phyloP scores from a whole-genome alignment of 2,888 invertebrate species.

The Lapara coniferarum region DNA sequence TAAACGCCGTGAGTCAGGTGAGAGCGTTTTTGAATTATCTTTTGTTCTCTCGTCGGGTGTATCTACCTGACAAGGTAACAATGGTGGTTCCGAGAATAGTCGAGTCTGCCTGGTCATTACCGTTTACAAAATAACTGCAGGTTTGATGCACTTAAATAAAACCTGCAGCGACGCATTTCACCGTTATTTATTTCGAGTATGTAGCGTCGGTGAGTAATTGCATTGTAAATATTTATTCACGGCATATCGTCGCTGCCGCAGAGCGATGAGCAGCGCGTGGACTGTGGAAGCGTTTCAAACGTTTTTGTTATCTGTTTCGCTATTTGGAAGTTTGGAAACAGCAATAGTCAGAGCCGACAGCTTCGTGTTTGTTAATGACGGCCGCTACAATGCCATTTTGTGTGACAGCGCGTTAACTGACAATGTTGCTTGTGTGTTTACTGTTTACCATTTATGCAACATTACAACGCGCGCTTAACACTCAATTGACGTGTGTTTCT shows the following conservation, averaged over 20 bases:
- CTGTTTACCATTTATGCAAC: constrained; percentile 64
- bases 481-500: constrained; percentile 73
- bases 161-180: constrained; percentile 32
- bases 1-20: constrained; percentile 34
- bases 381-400: constrained; percentile 27
- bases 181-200: constrained; percentile 41
- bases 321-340: constrained; percentile 42
- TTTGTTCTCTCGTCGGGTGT: constrained; percentile 35
- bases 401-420: constrained; percentile 43
- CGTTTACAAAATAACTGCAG: constrained; percentile 50
- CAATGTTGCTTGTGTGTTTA: constrained; percentile 47
- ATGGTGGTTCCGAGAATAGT: constrained; percentile 54
- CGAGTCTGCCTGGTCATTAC: constrained; percentile 40
- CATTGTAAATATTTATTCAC: constrained; percentile 46
- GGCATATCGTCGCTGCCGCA: constrained; percentile 39
- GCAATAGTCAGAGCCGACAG: constrained; percentile 24
- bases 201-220: constrained; percentile 41
- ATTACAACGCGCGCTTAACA: constrained; percentile 66
- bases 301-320: constrained; percentile 45
- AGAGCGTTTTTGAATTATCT: constrained; percentile 27
- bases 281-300: constrained; percentile 43
- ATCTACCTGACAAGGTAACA: constrained; percentile 39
- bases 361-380: constrained; percentile 24
- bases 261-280: constrained; percentile 31
- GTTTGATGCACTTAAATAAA: constrained; percentile 41